A percentile compares a stretch with the other conserved stretches of the same genome.
Conservation (phyloP, 2,113 vertebrate genomes). For the Chloroceryle aenea region DNA sequence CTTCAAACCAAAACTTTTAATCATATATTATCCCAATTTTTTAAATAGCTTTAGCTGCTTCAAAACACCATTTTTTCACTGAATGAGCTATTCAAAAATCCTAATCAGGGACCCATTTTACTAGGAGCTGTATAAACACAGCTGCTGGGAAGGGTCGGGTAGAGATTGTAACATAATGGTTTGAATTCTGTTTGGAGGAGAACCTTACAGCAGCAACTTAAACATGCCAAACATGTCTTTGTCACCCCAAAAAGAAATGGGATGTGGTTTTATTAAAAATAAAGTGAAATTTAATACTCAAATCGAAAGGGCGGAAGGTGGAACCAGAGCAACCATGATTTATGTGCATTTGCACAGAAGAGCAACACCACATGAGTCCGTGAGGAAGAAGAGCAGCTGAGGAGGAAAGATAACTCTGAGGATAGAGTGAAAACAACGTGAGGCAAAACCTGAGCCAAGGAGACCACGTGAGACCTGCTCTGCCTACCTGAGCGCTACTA, state of each 20-base stretch:
- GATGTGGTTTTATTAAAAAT: background rate
- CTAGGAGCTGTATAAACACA: constrained; percentile 50
- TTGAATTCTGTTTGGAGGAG: constrained; percentile 49
- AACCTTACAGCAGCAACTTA: background rate
- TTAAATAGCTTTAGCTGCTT: constrained; percentile 43
- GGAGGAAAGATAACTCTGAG: background rate
- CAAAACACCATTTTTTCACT: constrained; percentile 48
- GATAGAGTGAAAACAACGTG: background rate
- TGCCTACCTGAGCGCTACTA: background rate
- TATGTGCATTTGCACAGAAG: background rate
- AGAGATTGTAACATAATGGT: background rate
- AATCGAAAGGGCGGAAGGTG: background rate
- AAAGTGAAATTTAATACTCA: background rate
- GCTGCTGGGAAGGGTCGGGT: constrained; percentile 48
- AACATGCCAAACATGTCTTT: constrained; percentile 8
- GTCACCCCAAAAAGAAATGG: background rate
- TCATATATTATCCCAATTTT: constrained; percentile 40
- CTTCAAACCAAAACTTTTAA: constrained; percentile 44
- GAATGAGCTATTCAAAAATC: constrained; percentile 48
- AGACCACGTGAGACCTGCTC: background rate
- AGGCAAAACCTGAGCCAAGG: background rate
- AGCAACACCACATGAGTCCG: background rate
- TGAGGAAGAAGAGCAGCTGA: background rate
- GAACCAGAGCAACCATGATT: background rate
- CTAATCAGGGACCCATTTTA: constrained; percentile 51